These are phyloP conservation scores for Habropoda laboriosa DNA, from an alignment of 1,140 invertebrate genomes.

Conservation along the genomic window DNA sequence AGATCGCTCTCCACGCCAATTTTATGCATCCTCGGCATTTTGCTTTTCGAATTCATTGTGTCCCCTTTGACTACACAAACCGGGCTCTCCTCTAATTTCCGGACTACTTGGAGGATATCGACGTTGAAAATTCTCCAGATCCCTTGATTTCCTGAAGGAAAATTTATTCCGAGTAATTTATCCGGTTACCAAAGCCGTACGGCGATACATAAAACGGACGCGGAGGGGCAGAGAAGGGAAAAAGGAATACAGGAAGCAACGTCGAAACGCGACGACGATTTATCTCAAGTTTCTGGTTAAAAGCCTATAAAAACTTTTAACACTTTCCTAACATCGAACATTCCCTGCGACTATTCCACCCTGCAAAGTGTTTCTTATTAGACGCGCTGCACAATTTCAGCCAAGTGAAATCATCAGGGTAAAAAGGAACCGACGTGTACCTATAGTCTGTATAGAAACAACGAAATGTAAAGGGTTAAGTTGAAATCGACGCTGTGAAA, in stretches of 20 bases:
- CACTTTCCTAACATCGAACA: background rate
- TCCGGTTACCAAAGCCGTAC: constrained; percentile 59
- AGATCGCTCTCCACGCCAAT: background rate
- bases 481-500: too few relatives aligned
- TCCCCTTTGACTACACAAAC: background rate
- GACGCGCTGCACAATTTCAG: background rate
- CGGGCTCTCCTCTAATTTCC: constrained; percentile 51
- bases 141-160: constrained; percentile 57
- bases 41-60: background rate
- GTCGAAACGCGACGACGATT: background rate
- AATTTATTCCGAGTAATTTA: constrained; percentile 74
- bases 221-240: background rate
- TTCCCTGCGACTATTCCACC: background rate
- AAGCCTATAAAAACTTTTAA: background rate
- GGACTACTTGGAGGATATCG: constrained; percentile 61
- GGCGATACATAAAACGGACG: constrained; percentile 28
- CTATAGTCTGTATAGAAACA: too few relatives aligned
- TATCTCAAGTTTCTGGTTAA: background rate
- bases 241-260: background rate
- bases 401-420: too few relatives aligned
- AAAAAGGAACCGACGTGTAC: background rate
- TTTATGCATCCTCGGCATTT: background rate
- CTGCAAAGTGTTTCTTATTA: background rate
- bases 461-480: too few relatives aligned
- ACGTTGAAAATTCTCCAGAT: constrained; percentile 72